Evolutionary conservation across 2,113 vertebrate genomes (phyloP), one percentile per base, ranked within the genome.

Genomic region (Castor canadensis): DNA sequence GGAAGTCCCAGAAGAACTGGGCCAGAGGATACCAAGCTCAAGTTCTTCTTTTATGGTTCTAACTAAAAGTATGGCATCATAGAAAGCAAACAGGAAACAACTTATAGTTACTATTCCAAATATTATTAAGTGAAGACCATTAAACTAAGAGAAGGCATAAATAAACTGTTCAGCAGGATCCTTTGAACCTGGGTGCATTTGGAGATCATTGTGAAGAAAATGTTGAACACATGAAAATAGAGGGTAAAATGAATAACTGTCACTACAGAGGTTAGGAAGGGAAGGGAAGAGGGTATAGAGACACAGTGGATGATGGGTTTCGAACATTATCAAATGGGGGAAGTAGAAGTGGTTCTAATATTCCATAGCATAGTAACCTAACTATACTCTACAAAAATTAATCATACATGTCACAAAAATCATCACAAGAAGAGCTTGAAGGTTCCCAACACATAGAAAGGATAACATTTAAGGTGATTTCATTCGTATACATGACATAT

Each of bases 1-100:
- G n/a, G 3, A 9, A 24, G 28, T 17, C 0, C 7, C 6, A 0
- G 32, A 30, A 66, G 7, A 32, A 52, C 24, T 43, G 5, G 0
- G 1, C 1, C 32, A 66, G 43, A 6, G 11, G 16, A 17, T 66
- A 9, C 11, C 7, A 87, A 92, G 13, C 2, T 62, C 28, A n/a
- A 22, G 64, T 32, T 83, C 19, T 66, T 11, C 3, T 83, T 38
- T 67, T n/a, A 32, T 0, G 69, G 5, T n/a, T 79, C 52, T 67
- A 67, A 82, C 30, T 49, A 60, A 66, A 2, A 64, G 83, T 81
- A 40, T 24, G 49, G 56, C 4, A n/a, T 47, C n/a, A n/a, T n/a
- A n/a, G 38, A 83, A 64, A 16, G 35, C 9, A 69, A 35, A 2
- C 45, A 40, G 11, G 91, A 30, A 60, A 60, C 5, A 77, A 73